Evolutionary conservation across 2,113 vertebrate genomes (phyloP), one percentile per base, ranked within the genome.

Genomic region (Hepsetus odoe): DNA sequence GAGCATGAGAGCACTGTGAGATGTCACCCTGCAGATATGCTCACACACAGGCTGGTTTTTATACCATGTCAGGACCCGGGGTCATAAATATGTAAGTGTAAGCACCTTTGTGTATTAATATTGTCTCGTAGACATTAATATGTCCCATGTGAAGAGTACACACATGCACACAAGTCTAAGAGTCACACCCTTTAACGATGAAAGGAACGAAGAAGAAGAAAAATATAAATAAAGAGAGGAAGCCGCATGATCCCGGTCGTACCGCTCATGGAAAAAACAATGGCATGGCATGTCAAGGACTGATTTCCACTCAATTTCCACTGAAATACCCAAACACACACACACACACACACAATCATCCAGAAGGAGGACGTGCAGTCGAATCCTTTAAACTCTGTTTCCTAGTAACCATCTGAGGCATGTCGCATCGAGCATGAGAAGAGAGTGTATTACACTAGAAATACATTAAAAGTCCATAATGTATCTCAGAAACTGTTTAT

Each of bases 321-420:
- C 46, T 35, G 28, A 22, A 2, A 22, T 33, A 58, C 24, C 46
- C 56, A 12, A 14, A 32, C 16, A 32, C 38, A 58, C 53, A 59
- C 42, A 56, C 49, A 55, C 51, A 72, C 18, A 62, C 30, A 66
- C 40, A 65, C 18, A 64, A 13, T 35, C 28, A 71, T n/a, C 49
- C 58, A 49, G 20, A 61, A 75, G 59, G 62, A 65, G 44, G 53
- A 68, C 56, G 61, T 59, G 59, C 68, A 38, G 22, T 66, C 3
- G 30, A 74, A 71, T 72, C 46, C 20, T 59, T 72, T 49, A 55
- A 66, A 26, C 33, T 51, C 58, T 46, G 33, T 80, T 72, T 72
- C 73, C 74, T 77, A 77, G 67, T 66, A 82, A 67, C 74, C 38
- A 38, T 53, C 16, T 38, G 59, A 65, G 38, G 38, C 20, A 71